A percentile compares a stretch with the other conserved stretches of the same genome.
These are phyloP conservation scores for Mormyrops attenuatus DNA, from an alignment of 2,797 vertebrate genomes.

Conservation along the genomic window DNA sequence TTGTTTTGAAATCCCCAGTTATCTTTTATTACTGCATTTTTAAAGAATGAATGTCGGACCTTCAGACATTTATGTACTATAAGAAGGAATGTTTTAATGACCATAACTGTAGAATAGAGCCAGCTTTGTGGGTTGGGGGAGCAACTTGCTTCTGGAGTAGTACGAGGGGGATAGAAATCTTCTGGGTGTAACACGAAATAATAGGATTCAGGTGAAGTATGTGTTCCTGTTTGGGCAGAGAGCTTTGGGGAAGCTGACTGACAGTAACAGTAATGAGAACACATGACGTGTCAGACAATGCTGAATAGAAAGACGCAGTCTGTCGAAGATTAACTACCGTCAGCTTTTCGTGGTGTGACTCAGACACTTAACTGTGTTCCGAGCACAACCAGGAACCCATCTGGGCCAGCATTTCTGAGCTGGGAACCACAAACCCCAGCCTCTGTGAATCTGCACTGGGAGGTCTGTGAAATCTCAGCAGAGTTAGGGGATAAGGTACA, in stretches of 20 bases:
- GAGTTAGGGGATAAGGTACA: neutral
- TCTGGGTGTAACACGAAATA: neutral
- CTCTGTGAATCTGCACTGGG: neutral
- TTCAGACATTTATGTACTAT: neutral
- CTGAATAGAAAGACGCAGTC: neutral
- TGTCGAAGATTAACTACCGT: neutral
- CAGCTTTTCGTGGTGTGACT: neutral
- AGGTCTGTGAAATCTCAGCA: neutral
- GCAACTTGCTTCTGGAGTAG: neutral
- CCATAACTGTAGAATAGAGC: neutral
- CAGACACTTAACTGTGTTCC: neutral
- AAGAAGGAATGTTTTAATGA: neutral
- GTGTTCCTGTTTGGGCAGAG: constrained; percentile 16
- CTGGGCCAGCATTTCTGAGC: neutral
- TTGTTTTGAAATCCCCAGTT: neutral
- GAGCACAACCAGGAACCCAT: neutral
- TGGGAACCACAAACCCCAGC: neutral
- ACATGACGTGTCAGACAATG: neutral
- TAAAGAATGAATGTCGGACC: neutral
- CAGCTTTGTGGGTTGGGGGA: neutral
- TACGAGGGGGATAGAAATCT: neutral
- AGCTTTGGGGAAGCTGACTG: neutral
- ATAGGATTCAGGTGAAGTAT: neutral
- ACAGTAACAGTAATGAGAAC: neutral
- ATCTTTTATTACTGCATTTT: neutral